Conservation (phyloP, 2,797 vertebrate species). For the Rhabdophis nuchalis region DNA sequence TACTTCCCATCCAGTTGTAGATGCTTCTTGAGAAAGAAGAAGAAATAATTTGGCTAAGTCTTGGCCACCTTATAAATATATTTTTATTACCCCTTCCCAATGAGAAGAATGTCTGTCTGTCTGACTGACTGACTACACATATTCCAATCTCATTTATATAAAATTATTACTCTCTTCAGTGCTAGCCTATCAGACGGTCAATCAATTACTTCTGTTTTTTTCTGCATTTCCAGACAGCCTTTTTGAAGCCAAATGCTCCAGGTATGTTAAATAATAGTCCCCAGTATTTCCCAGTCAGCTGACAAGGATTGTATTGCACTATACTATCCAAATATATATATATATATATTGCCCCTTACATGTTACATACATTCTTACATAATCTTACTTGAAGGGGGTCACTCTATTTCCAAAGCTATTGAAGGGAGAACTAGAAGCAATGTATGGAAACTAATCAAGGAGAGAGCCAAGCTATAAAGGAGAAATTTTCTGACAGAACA, state of each 20-base stretch:
- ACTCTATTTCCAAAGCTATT: background rate
- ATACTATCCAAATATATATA: background rate
- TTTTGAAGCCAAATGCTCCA: background rate
- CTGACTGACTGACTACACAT: background rate
- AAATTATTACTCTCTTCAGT: constrained; percentile 12
- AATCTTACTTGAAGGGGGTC: background rate
- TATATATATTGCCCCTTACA: background rate
- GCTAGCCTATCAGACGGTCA: background rate
- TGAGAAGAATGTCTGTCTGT: background rate
- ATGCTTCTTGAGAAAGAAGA: background rate
- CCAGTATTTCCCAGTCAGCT: background rate
- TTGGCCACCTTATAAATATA: background rate
- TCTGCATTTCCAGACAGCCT: background rate
- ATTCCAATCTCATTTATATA: background rate
- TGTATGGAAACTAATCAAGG: background rate
- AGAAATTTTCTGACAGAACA: background rate
- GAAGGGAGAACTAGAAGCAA: background rate
- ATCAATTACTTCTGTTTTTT: background rate
- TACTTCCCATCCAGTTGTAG: too few species aligned
- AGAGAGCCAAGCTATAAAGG: background rate
- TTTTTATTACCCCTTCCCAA: background rate
- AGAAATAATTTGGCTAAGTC: background rate
- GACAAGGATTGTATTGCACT: background rate
- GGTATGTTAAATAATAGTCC: background rate
- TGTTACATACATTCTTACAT: background rate